Evolutionary conservation across 2,113 vertebrate genomes (phyloP), one percentile per base, ranked within the genome.

Genomic region (Siphamia tubifer): DNA sequence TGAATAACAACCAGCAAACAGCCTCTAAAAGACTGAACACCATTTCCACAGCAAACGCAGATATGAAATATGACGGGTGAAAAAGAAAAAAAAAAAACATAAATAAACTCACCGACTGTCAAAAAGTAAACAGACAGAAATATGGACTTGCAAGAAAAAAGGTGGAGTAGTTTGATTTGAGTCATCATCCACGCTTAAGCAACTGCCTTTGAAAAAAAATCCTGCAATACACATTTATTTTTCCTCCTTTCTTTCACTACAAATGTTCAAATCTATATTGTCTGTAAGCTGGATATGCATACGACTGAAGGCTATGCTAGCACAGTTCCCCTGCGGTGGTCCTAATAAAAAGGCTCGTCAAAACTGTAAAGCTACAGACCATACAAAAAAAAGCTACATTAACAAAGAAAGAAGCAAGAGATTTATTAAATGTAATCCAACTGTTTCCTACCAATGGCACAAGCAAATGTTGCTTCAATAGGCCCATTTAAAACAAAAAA

Each of bases 1-100:
- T 80, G 78, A 78, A 87, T 74, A 87, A 78, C 57, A 85, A 71
- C 80, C 73, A 82, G 73, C 54, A 48, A 64, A 79, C 74, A 73
- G 67, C 64, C 77, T 83, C 67, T 75, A 72, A 82, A 82, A 76
- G 75, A 61, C 32, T 0, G 0, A 53, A 60, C 61, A 65, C 47
- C 42, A 54, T 74, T 72, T 84, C 52, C 30, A 77, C 40, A 31
- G 34, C 21, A 71, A 74, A 56, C 35, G 49, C 38, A 84, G 52
- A 72, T 70, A 82, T 78, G 24, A 75, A 83, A 78, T 66, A 43
- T 72, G 78, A 82, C 49, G 6, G 67, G 15, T 49, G 40, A 45
- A 74, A 70, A 76, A 16, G 67, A 63, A 3, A 1, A 45, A 74
- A 70, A 76, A 16, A 69, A 63, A 3, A 1, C 10, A 15, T 20